Conservation (phyloP, 2,797 vertebrate genomes). For the Trichosurus vulpecula region DNA sequence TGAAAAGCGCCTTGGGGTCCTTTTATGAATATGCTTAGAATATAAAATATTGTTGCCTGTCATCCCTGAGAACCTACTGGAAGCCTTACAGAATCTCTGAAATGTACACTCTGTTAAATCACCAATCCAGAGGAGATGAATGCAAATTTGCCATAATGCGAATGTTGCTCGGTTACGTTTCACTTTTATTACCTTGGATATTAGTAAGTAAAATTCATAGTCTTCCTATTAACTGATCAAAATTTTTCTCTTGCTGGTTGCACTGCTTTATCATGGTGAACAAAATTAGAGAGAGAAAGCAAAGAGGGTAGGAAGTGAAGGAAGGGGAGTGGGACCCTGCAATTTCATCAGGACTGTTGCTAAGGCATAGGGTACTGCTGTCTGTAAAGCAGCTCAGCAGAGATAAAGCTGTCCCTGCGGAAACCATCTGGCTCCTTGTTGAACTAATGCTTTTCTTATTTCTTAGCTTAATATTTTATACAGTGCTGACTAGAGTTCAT, state of each 20-base stretch:
- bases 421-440: conserved; percentile 74
- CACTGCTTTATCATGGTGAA: background rate
- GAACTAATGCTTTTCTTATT: conserved; percentile 33
- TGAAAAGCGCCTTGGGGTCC: background rate
- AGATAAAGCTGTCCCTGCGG: conserved; percentile 72
- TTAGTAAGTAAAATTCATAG: background rate
- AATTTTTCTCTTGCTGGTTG: background rate
- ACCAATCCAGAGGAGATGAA: background rate
- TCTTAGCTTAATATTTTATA: background rate
- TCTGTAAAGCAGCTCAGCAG: conserved; percentile 70
- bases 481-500: background rate
- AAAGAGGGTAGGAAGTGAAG: background rate
- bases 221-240: background rate
- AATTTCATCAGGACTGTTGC: background rate
- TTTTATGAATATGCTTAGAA: background rate
- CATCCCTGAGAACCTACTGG: background rate
- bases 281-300: background rate
- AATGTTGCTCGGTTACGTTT: background rate
- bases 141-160: background rate
- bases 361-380: conserved; percentile 9
- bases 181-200: background rate
- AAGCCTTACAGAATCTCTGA: background rate
- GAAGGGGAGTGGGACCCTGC: background rate
- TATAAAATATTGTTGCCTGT: background rate
- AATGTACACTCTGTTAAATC: background rate